A percentile compares a stretch with the other conserved stretches of the same genome.
Conservation (phyloP, 2,888 invertebrate species). For the Drepanosiphum platanoidis region DNA sequence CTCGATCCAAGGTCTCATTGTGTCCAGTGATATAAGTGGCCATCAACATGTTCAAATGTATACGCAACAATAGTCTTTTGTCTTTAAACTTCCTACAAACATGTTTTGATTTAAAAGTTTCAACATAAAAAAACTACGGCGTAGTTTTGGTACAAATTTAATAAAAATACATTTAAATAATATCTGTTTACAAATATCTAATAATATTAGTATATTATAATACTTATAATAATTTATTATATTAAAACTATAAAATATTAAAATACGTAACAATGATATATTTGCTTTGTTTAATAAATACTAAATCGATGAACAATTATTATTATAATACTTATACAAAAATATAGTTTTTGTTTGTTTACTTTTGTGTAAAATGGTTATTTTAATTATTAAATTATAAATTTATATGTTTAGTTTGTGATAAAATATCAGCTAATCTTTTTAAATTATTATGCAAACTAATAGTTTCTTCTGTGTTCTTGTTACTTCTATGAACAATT, state of each 20-base stretch:
- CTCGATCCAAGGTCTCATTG: too few relatives aligned
- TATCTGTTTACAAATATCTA: not conserved
- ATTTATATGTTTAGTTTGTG: conserved; percentile 69
- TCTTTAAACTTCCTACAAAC: too few relatives aligned
- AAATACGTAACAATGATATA: conserved; percentile 42
- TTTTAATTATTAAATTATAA: conserved; percentile 24
- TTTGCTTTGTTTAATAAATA: conserved; percentile 34
- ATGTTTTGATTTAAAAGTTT: too few relatives aligned
- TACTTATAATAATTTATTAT: not conserved
- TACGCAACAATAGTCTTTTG: too few relatives aligned
- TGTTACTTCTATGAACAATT: conserved; percentile 72
- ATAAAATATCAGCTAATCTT: conserved; percentile 84
- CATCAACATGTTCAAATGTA: too few relatives aligned
- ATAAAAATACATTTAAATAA: not conserved
- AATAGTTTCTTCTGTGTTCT: conserved; percentile 62
- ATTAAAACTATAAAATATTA: conserved; percentile 14
- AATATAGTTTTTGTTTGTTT: conserved; percentile 17
- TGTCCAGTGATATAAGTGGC: too few relatives aligned
- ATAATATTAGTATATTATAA: not conserved
- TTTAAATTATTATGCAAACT: conserved; percentile 74
- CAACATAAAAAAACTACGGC: not conserved
- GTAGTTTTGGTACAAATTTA: not conserved
- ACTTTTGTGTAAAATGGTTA: not conserved
- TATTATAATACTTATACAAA: not conserved
- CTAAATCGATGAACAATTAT: conserved; percentile 9